These are phyloP conservation scores for Chitala chitala DNA, from an alignment of 2,113 vertebrate species.

Conservation along the genomic window DNA sequence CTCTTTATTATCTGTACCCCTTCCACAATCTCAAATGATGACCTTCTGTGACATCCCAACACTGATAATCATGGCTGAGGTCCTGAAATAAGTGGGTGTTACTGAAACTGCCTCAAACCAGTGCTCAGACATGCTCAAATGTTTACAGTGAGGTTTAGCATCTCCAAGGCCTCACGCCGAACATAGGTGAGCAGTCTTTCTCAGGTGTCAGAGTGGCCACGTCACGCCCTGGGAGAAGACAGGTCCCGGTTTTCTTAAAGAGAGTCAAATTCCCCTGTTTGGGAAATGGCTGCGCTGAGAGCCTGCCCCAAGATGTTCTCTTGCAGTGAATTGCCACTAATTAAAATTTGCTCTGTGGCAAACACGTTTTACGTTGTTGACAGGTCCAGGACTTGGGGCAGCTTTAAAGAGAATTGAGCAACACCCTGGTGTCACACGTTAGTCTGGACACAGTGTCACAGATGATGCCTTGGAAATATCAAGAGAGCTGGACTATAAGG, in stretches of 20 bases:
- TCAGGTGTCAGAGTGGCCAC: too few species aligned
- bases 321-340: not conserved
- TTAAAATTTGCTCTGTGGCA: not conserved
- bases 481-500: slow-evolving; percentile 10
- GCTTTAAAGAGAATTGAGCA: slow-evolving; percentile 11
- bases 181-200: too few species aligned
- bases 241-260: not conserved
- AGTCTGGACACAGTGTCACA: not conserved
- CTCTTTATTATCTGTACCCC: not conserved
- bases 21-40: not conserved
- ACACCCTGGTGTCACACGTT: not conserved
- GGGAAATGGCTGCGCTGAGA: not conserved
- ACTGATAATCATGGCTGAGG: not conserved
- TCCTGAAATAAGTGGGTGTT: not conserved
- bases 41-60: too few species aligned
- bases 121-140: too few species aligned
- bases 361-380: too few species aligned
- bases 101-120: not conserved
- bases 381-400: not conserved
- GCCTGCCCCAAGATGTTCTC: not conserved
- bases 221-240: not conserved
- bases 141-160: too few species aligned
- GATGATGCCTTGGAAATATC: slow-evolving; percentile 21
- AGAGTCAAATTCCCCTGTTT: not conserved
- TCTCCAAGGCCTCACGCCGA: too few species aligned